Evolutionary conservation across 2,113 vertebrate species (phyloP).

Genomic region (Columbina picui): DNA sequence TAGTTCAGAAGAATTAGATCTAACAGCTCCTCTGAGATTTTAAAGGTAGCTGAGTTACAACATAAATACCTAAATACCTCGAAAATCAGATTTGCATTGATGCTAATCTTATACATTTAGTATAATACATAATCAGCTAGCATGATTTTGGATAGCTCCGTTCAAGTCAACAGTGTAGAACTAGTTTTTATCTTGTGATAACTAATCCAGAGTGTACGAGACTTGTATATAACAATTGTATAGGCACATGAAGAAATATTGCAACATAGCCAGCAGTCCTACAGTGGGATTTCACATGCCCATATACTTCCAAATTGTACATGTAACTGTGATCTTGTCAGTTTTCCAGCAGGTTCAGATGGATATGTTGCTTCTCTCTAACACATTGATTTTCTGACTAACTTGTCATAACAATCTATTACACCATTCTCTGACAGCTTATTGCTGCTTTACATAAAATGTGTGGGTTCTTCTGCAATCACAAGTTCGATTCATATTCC

Average conservation of each 20-base stretch:
- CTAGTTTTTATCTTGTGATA: not conserved
- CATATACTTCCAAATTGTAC: not conserved
- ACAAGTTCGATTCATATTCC: not conserved
- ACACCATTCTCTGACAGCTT: not conserved
- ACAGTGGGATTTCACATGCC: not conserved
- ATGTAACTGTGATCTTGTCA: accelerated
- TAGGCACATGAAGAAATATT: not conserved
- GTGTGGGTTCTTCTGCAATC: not conserved
- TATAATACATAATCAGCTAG: not conserved
- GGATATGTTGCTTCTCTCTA: not conserved
- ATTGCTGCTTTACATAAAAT: not conserved
- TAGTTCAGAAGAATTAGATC: not conserved
- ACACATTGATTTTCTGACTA: not conserved
- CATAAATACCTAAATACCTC: not conserved
- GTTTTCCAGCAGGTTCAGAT: not conserved
- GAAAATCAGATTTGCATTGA: not conserved
- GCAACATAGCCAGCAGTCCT: not conserved
- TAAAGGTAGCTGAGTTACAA: not conserved
- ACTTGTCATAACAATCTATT: not conserved
- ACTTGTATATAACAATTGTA: not conserved
- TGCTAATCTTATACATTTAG: not conserved
- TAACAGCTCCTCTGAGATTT: not conserved
- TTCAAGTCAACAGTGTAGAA: not conserved
- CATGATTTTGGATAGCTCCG: not conserved
- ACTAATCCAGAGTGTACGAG: not conserved